Evolutionary conservation across 2,888 invertebrate species (phyloP), one percentile per base, ranked within the genome.

Genomic region (Uropetala carovei): DNA sequence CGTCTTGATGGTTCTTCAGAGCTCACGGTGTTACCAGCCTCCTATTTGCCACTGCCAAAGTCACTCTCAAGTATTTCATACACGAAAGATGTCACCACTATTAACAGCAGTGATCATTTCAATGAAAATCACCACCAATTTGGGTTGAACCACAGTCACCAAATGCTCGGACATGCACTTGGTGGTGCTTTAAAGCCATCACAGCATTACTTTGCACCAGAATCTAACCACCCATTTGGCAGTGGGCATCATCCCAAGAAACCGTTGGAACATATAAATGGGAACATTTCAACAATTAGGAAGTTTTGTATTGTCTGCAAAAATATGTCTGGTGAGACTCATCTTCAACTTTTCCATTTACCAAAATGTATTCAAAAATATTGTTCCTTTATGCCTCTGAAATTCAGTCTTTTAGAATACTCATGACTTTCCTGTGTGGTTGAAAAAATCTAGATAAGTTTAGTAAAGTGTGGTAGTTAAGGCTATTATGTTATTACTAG

Each of bases 91-190:
- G 56, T n/a, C 11, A 89, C 13, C n/a, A 27, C 16, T 68, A 18
- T 89, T 27, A 18, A 64, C 43, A 43, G 89, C n/a, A 64, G n/a
- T 7, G 89, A 89, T 27, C 89, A 89, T 64, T 89, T 89, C 64
- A 89, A 89, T n/a, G 89, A 89, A 68, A 89, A 89, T 43, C 89
- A 89, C 5, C 89, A 89, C 60, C 89, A 89, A 13, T 89, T 68
- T 68, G 89, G 89, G 27, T 8, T 89, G 18, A 89, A 64, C 43
- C 89, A 64, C 43, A 43, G 64, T 3, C 89, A 89, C 56, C 89
- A 89, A 68, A 89, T 89, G 89, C 89, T 89, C n/a, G 89, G 89
- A 14, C 89, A 89, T 89, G 89, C 89, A 2, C 89, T 89, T 27
- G 89, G 89, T 64, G 89, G 89, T 56, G 89, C 89, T n/a, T 43